Percentiles rank a stretch among this genome's conserved stretches.
Evolutionary conservation across 2,113 vertebrate species (phyloP).

Genomic region (Equus przewalskii): DNA sequence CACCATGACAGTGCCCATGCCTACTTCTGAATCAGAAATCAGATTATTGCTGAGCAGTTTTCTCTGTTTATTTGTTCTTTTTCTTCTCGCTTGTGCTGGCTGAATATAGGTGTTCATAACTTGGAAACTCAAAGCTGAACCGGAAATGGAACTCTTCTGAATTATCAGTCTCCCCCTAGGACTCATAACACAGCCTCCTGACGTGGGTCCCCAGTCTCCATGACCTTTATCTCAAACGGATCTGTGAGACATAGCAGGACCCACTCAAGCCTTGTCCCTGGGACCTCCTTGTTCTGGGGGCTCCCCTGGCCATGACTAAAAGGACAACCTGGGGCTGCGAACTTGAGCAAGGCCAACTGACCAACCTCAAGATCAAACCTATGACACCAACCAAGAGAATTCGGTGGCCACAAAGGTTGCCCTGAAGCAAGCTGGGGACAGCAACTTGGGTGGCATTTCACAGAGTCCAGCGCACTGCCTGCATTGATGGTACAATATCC

Average conservation of each 20-base stretch:
- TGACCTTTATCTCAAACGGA: not conserved
- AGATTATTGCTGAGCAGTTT: not conserved
- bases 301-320: slow-evolving; percentile 17
- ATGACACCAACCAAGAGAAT: not conserved
- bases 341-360: slow-evolving; percentile 19
- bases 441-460: not conserved
- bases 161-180: not conserved
- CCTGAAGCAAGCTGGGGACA: not conserved
- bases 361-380: not conserved
- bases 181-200: not conserved
- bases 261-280: not conserved
- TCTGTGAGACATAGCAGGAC: not conserved
- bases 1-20: fast-evolving
- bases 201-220: not conserved
- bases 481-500: not conserved
- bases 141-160: slow-evolving; percentile 33
- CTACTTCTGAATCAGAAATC: slow-evolving; percentile 41
- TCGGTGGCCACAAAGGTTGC: not conserved
- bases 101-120: not conserved
- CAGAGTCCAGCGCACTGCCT: not conserved
- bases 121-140: slow-evolving; percentile 39
- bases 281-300: not conserved
- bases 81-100: not conserved
- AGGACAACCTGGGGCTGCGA: not conserved
- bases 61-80: not conserved